phyloP scores from a whole-genome alignment of 2,113 vertebrate genomes.

The Xenus cinereus region DNA sequence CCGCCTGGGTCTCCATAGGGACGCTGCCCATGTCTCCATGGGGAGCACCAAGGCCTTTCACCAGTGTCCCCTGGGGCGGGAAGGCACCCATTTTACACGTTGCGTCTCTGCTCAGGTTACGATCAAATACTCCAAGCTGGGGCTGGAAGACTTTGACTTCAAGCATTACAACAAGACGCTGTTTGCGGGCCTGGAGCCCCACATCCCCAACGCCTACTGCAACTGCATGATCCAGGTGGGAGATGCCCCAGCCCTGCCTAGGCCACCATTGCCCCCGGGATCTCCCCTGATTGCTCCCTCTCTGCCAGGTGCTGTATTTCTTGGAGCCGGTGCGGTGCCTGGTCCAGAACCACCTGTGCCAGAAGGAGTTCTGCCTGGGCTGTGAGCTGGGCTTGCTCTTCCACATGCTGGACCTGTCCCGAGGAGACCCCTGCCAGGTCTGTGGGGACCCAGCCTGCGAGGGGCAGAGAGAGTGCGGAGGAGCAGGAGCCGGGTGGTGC shows the following conservation, averaged over 20 bases:
- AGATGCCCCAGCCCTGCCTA: neutral
- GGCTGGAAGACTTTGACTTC: slow-evolving; percentile 97
- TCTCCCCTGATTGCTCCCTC: neutral
- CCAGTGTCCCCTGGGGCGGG: accelerated
- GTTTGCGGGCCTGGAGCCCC: slow-evolving; percentile 97
- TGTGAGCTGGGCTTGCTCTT: slow-evolving; percentile 97
- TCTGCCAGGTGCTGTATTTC: slow-evolving; percentile 89
- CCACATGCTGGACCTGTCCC: slow-evolving; percentile 95
- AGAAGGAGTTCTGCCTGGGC: slow-evolving; percentile 98
- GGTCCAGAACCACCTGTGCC: slow-evolving; percentile 97
- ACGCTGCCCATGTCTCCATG: accelerated
- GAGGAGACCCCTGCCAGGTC: slow-evolving; percentile 97
- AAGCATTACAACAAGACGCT: slow-evolving; percentile 99
- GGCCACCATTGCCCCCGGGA: accelerated
- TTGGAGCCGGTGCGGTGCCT: slow-evolving; percentile 93
- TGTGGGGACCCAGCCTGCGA: neutral
- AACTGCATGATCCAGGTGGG: slow-evolving; percentile 99
- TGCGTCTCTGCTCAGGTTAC: slow-evolving; percentile 80
- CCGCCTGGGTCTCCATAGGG: neutral
- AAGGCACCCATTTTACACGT: accelerated
- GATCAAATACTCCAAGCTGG: slow-evolving; percentile 98
- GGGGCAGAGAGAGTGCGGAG: neutral
- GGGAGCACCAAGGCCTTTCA: accelerated
- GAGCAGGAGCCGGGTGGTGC: neutral
- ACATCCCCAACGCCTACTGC: slow-evolving; percentile 98